Base-by-base conservation (phyloP, 2,797 vertebrate species). In the Margarornis squamiger region DNA sequence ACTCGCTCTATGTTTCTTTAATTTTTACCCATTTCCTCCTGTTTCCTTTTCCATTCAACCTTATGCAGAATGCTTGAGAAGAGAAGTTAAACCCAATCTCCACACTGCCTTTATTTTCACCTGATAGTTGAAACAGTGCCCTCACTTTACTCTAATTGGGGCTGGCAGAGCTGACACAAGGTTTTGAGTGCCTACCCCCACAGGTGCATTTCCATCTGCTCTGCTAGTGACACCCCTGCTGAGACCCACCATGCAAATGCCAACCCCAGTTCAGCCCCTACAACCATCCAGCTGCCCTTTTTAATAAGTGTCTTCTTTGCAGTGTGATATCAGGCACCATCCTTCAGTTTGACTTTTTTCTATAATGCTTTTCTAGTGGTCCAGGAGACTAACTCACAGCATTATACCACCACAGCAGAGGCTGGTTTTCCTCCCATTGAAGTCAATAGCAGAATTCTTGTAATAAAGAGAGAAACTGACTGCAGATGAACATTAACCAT, bases 401-500 rank as follows among this genome's bases (percentile, higher is more conserved):
- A 45, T 79, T 74, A 63, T 7, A 59, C 19, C 36, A 70, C 14
- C 1, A 3, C 67, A 79, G 48, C 74, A 85, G 71, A 79, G 48
- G 27, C 36, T 88, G 39, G 4, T 24, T 88, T 92, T 86, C 48
- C 20, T 93, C 39, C 43, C 7, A 3, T 52, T 59, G 63, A 94
- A 95, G 86, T 87, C 63, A 85, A 59, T 32, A 79, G 59, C 14
- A 84, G 76, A 95, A 84, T 84, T 92, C 83, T 20, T 45, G 16
- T 15, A 73, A 90, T 59, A 58, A 77, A 62, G 43, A 94, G 39
- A 94, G 63, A 78, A 95, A 86, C 89, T 94, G 84, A 58, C 70
- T 74, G 57, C 41, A 95, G 68, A 93, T 95, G 83, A 94, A 92
- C 78, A 90, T 93, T 95, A 95, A 95, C 74, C 71, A 91, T 97